Conservation (phyloP, 2,888 invertebrate species). For the Altica lythri region DNA sequence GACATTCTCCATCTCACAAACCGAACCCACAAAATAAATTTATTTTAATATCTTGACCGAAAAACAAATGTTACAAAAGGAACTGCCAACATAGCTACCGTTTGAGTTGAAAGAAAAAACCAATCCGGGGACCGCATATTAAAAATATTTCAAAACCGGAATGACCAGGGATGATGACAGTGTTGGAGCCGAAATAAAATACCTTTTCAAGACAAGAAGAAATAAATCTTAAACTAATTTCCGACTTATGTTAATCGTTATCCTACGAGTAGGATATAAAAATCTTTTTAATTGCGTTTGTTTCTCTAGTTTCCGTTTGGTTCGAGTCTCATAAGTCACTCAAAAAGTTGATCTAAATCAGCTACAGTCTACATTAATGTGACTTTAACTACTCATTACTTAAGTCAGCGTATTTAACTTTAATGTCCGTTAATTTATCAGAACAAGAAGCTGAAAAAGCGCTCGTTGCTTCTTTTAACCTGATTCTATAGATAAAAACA, state of each 20-base stretch:
- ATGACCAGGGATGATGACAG: too few relatives aligned
- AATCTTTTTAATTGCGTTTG: conserved; percentile 3
- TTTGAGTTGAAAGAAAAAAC: conserved; percentile 32
- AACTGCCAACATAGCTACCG: conserved; percentile 31
- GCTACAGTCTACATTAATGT: conserved; percentile 11
- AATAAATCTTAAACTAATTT: too few relatives aligned
- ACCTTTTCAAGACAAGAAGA: too few relatives aligned
- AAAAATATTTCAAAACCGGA: conserved; percentile 33
- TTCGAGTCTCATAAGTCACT: conserved; percentile 8
- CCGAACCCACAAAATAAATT: conserved; percentile 35
- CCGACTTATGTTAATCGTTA: neutral
- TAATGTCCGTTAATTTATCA: conserved; percentile 10
- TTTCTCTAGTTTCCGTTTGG: conserved; percentile 6
- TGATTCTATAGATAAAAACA: too few relatives aligned
- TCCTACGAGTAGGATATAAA: neutral
- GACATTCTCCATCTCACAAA: conserved; percentile 20
- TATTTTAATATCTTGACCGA: conserved; percentile 38
- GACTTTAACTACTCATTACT: conserved; percentile 18
- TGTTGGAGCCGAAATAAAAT: too few relatives aligned
- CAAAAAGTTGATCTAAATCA: conserved; percentile 13
- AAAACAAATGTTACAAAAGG: conserved; percentile 34
- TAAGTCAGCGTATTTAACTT: conserved; percentile 6
- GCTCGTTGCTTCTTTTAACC: neutral
- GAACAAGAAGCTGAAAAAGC: conserved; percentile 1
- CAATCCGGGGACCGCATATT: conserved; percentile 28